phyloP scores from a whole-genome alignment of 2,888 invertebrate species.

The Xestobium rufovillosum region DNA sequence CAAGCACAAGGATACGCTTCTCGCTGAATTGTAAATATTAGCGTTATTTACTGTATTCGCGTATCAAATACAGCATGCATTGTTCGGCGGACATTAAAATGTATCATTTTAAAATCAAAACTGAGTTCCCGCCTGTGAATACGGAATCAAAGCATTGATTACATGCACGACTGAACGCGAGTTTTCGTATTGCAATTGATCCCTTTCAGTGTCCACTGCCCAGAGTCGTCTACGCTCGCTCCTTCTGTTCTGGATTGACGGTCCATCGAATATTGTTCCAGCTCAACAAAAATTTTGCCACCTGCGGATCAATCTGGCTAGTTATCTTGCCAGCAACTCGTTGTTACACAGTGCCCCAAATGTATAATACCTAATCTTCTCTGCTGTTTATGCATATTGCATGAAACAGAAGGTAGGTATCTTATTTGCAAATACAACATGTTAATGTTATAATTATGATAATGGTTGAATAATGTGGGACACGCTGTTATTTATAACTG shows the following conservation, averaged over 20 bases:
- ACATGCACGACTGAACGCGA: slow-evolving; percentile 37
- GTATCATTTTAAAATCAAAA: slow-evolving; percentile 39
- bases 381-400: background rate
- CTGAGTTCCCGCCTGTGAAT: slow-evolving; percentile 32
- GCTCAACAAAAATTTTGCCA: too few species aligned
- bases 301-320: too few species aligned
- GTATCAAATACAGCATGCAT: slow-evolving; percentile 32
- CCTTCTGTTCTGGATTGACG: too few species aligned
- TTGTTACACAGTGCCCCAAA: too few species aligned
- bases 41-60: too few species aligned
- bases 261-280: too few species aligned
- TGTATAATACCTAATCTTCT: too few species aligned
- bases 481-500: background rate
- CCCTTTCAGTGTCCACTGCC: background rate
- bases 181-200: slow-evolving; percentile 22
- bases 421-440: background rate
- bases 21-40: too few species aligned
- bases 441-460: slow-evolving; percentile 2
- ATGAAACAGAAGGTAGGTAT: slow-evolving; percentile 3
- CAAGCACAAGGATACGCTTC: too few species aligned
- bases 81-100: slow-evolving; percentile 36
- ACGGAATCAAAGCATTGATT: slow-evolving; percentile 37
- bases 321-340: too few species aligned
- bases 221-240: background rate
- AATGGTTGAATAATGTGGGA: slow-evolving; percentile 2